phyloP scores from a whole-genome alignment of 2,113 vertebrate species.

The Lates calcarifer region DNA sequence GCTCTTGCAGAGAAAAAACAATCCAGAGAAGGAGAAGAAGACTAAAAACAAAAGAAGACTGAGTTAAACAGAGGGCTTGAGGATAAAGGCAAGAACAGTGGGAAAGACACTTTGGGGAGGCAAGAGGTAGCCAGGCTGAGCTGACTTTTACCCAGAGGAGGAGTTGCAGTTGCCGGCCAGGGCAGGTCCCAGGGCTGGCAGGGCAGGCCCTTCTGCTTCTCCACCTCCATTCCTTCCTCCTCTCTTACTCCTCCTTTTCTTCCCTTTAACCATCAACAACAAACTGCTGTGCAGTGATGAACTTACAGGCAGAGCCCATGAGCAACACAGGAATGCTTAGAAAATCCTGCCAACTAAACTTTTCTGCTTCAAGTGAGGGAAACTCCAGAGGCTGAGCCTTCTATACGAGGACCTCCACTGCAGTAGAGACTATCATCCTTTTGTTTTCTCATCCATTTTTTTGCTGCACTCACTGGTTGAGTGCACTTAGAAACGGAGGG shows the following conservation, averaged over 20 bases:
- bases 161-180: conserved; percentile 80
- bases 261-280: conserved; percentile 56
- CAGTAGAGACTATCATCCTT: conserved; percentile 27
- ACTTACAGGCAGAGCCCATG: conserved; percentile 80
- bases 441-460: conserved; percentile 33
- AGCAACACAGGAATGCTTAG: conserved; percentile 69
- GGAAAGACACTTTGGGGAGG: conserved; percentile 44
- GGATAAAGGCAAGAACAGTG: conserved; percentile 34
- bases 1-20: conserved; percentile 30
- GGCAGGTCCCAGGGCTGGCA: conserved; percentile 83
- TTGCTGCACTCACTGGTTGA: conserved; percentile 78
- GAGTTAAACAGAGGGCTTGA: conserved; percentile 41
- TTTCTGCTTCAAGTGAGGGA: conserved; percentile 46
- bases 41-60: conserved; percentile 25
- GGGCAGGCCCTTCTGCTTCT: conserved; percentile 84
- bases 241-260: conserved; percentile 66
- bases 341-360: conserved; percentile 65
- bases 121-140: conserved; percentile 75
- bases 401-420: conserved; percentile 54
- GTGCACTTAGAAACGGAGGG: conserved; percentile 62
- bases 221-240: conserved; percentile 78
- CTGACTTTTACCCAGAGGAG: conserved; percentile 77
- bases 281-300: conserved; percentile 85
- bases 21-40: conserved; percentile 19
- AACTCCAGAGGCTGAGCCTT: conserved; percentile 67